phyloP scores from a whole-genome alignment of 2,797 vertebrate genomes.

The Eutrigla gurnardus region DNA sequence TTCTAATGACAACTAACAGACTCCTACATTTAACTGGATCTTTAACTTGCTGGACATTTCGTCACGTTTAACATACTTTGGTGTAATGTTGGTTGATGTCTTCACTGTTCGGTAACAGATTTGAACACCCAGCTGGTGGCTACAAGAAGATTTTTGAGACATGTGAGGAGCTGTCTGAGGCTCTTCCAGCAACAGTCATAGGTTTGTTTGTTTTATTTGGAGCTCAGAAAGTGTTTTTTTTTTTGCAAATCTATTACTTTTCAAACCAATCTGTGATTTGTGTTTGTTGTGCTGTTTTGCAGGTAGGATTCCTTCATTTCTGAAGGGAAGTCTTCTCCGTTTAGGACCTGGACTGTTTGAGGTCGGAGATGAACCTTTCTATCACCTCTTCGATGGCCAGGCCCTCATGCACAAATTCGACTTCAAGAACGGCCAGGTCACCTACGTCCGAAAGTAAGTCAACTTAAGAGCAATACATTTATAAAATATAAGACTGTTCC shows the following conservation, averaged over 20 bases:
- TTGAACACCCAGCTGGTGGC: constrained; percentile 94
- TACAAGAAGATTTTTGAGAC: constrained; percentile 99
- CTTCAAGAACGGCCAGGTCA: constrained; percentile 95
- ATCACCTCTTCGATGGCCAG: constrained; percentile 97
- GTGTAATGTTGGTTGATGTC: constrained; percentile 11
- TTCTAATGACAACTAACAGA: constrained; percentile 1
- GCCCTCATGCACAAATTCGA: constrained; percentile 99
- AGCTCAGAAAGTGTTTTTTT: not conserved
- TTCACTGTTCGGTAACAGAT: constrained; percentile 78
- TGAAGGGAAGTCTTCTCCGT: constrained; percentile 93
- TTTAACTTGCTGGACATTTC: constrained; percentile 1
- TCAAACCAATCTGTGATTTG: not conserved
- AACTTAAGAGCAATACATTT: not conserved
- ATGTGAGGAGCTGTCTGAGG: constrained; percentile 92
- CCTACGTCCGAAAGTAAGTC: constrained; percentile 92
- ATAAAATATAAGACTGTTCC: not conserved
- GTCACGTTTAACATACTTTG: not conserved
- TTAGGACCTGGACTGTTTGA: constrained; percentile 97
- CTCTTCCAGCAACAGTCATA: constrained; percentile 90
- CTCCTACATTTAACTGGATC: not conserved
- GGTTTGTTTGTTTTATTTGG: constrained; percentile 81
- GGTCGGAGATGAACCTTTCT: constrained; percentile 93
- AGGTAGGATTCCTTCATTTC: constrained; percentile 94
- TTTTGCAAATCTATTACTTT: not conserved
- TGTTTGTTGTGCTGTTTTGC: constrained; percentile 10